These are phyloP conservation scores for Trichonephila clavata DNA, from an alignment of 1,140 invertebrate genomes.

Conservation along the genomic window DNA sequence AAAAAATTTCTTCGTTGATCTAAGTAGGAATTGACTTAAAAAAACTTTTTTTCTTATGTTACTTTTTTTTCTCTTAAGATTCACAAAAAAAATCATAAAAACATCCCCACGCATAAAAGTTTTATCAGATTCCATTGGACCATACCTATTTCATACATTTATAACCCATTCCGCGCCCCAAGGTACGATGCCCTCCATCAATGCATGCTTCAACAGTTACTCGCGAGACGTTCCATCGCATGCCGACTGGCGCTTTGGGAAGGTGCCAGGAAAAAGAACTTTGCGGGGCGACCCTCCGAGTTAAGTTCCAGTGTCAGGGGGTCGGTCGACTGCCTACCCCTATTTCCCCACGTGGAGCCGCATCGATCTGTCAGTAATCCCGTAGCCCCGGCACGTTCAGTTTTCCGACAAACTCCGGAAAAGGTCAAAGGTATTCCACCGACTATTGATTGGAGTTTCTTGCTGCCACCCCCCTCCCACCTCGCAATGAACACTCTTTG, in stretches of 20 bases:
- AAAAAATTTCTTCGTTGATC: too few species aligned
- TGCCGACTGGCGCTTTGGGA: not conserved
- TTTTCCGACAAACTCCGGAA: slow-evolving; percentile 23
- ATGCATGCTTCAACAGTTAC: not conserved
- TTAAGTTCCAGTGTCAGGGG: not conserved
- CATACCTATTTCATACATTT: too few species aligned
- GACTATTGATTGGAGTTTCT: not conserved
- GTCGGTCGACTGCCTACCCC: not conserved
- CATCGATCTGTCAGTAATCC: slow-evolving; percentile 2
- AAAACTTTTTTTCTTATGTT: too few species aligned
- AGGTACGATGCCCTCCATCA: not conserved
- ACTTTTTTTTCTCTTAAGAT: too few species aligned
- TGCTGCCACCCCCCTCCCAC: not conserved
- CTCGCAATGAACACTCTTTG: not conserved
- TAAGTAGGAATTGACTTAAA: too few species aligned
- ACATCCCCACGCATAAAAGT: too few species aligned
- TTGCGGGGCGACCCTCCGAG: not conserved
- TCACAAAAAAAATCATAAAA: too few species aligned
- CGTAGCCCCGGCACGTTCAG: slow-evolving; percentile 5
- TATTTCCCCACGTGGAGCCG: not conserved
- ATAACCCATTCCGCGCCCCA: not conserved
- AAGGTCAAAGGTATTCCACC: slow-evolving; percentile 8
- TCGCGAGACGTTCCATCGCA: not conserved
- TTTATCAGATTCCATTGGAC: too few species aligned
- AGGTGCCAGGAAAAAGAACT: not conserved